Conservation (phyloP, 2,888 invertebrate species). For the Parthenolecanium corni region DNA sequence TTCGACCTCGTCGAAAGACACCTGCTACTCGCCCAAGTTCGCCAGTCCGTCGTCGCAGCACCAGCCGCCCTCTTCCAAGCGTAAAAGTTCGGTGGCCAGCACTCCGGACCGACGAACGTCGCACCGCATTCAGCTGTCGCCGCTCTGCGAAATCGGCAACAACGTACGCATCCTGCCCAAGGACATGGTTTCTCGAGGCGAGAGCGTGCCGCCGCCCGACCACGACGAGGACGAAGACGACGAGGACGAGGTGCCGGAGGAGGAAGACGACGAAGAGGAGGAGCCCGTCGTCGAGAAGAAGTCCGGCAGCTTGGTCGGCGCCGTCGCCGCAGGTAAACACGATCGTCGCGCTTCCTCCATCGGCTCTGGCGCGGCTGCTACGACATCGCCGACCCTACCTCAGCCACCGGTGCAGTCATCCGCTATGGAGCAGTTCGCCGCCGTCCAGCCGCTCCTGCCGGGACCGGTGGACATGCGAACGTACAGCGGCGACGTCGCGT, state of each 20-base stretch:
- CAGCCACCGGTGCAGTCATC: conserved; percentile 11
- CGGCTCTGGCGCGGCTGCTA: background rate
- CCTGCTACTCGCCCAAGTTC: conserved; percentile 47
- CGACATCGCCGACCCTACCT: conserved; percentile 10
- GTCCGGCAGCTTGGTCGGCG: background rate
- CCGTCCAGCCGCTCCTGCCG: conserved; percentile 47
- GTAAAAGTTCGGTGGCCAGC: conserved; percentile 1
- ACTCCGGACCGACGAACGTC: background rate
- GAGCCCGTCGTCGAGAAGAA: background rate
- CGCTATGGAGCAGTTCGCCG: conserved; percentile 12
- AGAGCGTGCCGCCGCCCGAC: background rate
- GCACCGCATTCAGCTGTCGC: conserved; percentile 14
- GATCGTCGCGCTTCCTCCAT: background rate
- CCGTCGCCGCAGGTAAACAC: background rate
- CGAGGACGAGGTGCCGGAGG: background rate
- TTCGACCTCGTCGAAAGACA: conserved; percentile 40
- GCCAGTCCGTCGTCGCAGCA: conserved; percentile 40
- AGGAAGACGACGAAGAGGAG: conserved; percentile 13
- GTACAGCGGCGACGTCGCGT: conserved; percentile 47
- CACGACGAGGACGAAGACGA: background rate
- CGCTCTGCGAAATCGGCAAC: conserved; percentile 20
- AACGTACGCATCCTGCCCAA: conserved; percentile 11
- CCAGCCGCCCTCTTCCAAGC: conserved; percentile 5
- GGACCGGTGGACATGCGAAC: conserved; percentile 85
- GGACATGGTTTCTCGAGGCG: conserved; percentile 1